A percentile compares a stretch with the other conserved stretches of the same genome.
Evolutionary conservation across 1,140 invertebrate genomes (phyloP).

Genomic region (Calosoma granatense): DNA sequence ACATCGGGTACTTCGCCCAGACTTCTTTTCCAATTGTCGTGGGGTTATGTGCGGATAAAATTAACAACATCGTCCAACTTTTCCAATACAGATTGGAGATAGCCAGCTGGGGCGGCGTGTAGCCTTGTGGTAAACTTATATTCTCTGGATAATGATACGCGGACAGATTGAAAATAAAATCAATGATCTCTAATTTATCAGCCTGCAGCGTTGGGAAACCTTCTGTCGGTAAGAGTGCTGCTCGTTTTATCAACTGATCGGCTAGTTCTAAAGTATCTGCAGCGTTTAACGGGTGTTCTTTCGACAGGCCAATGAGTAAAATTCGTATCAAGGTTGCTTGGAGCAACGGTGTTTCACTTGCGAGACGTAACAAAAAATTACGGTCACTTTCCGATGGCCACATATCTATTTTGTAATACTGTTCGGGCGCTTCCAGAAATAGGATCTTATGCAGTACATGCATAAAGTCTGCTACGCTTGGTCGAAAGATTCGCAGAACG

Average conservation of each 20-base stretch:
- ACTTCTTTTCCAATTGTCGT: constrained; percentile 71
- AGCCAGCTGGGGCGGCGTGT: constrained; percentile 79
- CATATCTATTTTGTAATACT: constrained; percentile 85
- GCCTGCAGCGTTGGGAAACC: constrained; percentile 56
- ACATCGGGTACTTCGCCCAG: constrained; percentile 87
- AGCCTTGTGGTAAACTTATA: constrained; percentile 72
- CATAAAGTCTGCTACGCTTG: constrained; percentile 61
- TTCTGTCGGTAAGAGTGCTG: constrained; percentile 60
- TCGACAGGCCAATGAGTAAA: constrained; percentile 72
- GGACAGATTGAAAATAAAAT: constrained; percentile 81
- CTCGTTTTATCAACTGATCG: constrained; percentile 74
- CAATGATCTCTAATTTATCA: constrained; percentile 77
- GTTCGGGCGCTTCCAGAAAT: constrained; percentile 73
- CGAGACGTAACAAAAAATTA: constrained; percentile 64
- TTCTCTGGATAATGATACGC: constrained; percentile 90
- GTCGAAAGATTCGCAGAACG: constrained; percentile 63
- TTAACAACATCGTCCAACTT: constrained; percentile 81
- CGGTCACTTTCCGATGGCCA: constrained; percentile 88
- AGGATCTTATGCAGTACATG: constrained; percentile 79
- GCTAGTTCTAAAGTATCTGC: constrained; percentile 76
- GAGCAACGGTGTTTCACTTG: constrained; percentile 76
- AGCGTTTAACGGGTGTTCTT: constrained; percentile 72
- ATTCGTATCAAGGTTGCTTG: constrained; percentile 75
- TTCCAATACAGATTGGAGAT: constrained; percentile 92
- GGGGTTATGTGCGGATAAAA: constrained; percentile 88